Conservation (phyloP, 1,140 invertebrate species). For the Stegodyphus dumicola region DNA sequence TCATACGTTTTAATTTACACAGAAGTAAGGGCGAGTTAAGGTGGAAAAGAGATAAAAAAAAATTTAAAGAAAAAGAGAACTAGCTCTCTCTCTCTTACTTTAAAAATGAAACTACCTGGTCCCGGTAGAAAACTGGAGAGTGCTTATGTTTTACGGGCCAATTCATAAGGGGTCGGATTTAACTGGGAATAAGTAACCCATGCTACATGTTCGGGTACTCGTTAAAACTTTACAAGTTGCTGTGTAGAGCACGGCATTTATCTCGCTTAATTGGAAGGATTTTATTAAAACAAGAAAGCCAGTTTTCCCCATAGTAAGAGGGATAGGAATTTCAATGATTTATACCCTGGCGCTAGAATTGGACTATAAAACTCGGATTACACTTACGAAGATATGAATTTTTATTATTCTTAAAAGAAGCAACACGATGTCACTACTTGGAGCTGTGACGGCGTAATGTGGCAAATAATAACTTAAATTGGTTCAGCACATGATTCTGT, state of each 20-base stretch:
- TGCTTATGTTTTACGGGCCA: constrained; percentile 45
- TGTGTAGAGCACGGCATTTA: constrained; percentile 17
- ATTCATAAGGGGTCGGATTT: constrained; percentile 25
- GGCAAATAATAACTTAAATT: too few relatives aligned
- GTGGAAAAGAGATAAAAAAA: not conserved
- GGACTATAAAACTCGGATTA: too few relatives aligned
- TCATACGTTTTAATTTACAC: constrained; percentile 59
- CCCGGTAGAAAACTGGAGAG: constrained; percentile 7
- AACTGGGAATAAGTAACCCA: constrained; percentile 33
- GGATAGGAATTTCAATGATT: constrained; percentile 50
- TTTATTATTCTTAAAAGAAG: too few relatives aligned
- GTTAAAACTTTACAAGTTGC: constrained; percentile 56
- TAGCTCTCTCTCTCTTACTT: not conserved
- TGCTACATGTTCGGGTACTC: constrained; percentile 7
- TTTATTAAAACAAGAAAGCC: constrained; percentile 50
- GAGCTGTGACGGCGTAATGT: too few relatives aligned
- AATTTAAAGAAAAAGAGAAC: constrained; percentile 18
- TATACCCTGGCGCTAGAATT: not conserved
- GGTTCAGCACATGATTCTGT: too few relatives aligned
- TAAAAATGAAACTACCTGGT: constrained; percentile 38
- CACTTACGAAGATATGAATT: too few relatives aligned
- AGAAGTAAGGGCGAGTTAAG: not conserved
- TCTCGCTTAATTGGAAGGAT: constrained; percentile 53
- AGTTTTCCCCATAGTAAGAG: not conserved
- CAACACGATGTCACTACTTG: too few relatives aligned